Conservation (phyloP, 1,140 invertebrate genomes). For the Neomicropteryx cornuta region DNA sequence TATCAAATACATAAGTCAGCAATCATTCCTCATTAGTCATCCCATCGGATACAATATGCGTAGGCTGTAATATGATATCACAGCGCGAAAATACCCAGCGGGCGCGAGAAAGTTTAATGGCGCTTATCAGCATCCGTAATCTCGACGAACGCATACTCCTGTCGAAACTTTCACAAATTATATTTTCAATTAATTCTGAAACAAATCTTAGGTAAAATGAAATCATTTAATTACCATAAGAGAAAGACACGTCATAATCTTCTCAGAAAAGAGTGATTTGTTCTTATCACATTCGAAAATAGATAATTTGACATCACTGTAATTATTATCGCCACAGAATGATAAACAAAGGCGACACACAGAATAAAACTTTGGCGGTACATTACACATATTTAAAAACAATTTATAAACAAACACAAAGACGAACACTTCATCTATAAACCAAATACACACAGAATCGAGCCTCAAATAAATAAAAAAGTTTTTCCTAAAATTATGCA, state of each 20-base stretch:
- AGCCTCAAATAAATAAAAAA: conserved; percentile 10
- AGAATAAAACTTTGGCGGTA: conserved; percentile 54
- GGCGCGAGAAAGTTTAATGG: conserved; percentile 44
- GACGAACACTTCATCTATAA: conserved; percentile 23
- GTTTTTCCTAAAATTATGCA: conserved; percentile 11
- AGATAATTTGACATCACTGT: conserved; percentile 46
- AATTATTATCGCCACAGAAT: conserved; percentile 44
- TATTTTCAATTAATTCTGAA: conserved; percentile 8
- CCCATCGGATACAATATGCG: conserved; percentile 32
- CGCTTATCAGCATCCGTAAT: conserved; percentile 37
- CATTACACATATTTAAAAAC: conserved; percentile 52
- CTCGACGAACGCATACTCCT: conserved; percentile 38
- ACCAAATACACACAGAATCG: conserved; percentile 9
- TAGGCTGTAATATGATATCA: conserved; percentile 44
- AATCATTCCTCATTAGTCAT: conserved; percentile 44
- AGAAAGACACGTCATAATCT: conserved; percentile 40
- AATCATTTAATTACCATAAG: conserved; percentile 31
- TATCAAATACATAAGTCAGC: no score
- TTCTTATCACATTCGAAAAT: conserved; percentile 45
- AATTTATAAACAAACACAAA: conserved; percentile 28
- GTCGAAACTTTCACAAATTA: conserved; percentile 34
- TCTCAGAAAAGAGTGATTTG: conserved; percentile 40
- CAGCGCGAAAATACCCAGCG: conserved; percentile 44
- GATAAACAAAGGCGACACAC: conserved; percentile 53
- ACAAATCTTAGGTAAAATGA: not conserved